Evolutionary conservation across 2,888 invertebrate genomes (phyloP), one percentile per base, ranked within the genome.

Genomic region (Agrotis puta): DNA sequence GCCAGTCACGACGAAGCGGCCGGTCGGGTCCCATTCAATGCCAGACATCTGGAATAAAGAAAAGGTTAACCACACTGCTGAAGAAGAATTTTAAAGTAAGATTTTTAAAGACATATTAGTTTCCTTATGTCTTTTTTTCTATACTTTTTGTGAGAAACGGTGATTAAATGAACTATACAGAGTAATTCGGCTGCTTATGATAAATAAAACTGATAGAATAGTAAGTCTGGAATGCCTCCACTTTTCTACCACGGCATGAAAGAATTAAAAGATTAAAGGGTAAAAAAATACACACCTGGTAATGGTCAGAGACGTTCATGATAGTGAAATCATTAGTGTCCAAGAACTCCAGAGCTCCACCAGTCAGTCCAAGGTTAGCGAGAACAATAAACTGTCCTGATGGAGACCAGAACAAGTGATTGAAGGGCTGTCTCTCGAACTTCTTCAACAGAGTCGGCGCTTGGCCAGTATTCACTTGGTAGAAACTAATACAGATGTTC

Each of bases 11-110:
- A 99, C 99, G 90, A 99, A 99, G 78, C 99, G 97, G 2, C 99
- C 99, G 4, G 99, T 99, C 2, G 99, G 99, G 94, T 99, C 99
- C 99, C 99, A 99, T 92, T 99, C 99, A 2, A 99, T 98, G 91
- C 99, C 99, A 0, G 99, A 99, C 92, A 98, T 97, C 93, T 80
- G 54, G 97, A 97, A 96, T 4, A 64, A 61, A 22, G 22, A 64
- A 1, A 43, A 53, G 9, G 22, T 48, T 63, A 43, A 43, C 5
- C 18, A 33, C 3, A 9, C 24, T 14, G 20, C 3, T 2, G 20
- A 11, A 4, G 14, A 9, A n/a, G 3, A 24, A 22, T 48, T 47
- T 14, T 33, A 0, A 1, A 22, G 11, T 7, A 20, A 45, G 11
- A 16, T 24, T 61, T 6, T 48, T n/a, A n/a, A n/a, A 0, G 2